Evolutionary conservation across 2,888 invertebrate species (phyloP).

Genomic region (Tryphoninae sp.): DNA sequence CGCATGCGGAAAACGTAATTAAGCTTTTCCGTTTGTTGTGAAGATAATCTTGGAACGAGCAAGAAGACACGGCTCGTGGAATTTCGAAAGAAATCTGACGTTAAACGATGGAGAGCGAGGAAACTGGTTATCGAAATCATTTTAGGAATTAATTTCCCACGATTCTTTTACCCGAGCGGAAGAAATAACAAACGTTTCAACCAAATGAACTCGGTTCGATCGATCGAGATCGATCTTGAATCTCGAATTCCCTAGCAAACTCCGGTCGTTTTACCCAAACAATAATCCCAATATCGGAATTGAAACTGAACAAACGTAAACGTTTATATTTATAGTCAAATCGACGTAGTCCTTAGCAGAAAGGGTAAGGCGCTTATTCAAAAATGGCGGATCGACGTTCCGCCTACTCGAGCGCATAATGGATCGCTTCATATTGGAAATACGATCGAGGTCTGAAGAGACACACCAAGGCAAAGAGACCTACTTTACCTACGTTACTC

Average conservation of each 20-base stretch:
- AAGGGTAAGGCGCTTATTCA: neutral
- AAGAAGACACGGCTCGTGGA: neutral
- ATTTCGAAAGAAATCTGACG: neutral
- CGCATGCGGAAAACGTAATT: constrained; percentile 13
- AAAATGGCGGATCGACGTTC: neutral
- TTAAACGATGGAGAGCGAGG: neutral
- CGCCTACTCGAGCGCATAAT: constrained; percentile 3
- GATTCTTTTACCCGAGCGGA: too few relatives aligned
- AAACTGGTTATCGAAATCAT: too few relatives aligned
- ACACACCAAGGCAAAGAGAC: neutral
- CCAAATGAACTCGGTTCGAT: too few relatives aligned
- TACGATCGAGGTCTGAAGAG: neutral
- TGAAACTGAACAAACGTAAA: neutral
- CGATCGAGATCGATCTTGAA: neutral
- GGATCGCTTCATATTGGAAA: constrained; percentile 31
- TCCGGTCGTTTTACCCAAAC: neutral
- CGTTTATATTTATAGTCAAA: neutral
- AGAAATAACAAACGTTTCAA: too few relatives aligned
- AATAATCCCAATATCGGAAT: neutral
- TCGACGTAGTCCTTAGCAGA: neutral
- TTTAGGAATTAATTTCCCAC: too few relatives aligned
- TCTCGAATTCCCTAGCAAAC: neutral
- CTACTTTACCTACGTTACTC: neutral
- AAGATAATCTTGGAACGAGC: neutral
- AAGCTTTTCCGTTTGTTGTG: neutral